Evolutionary conservation across 2,113 vertebrate species (phyloP), one percentile per base, ranked within the genome.

Genomic region (Paratilapia polleni): DNA sequence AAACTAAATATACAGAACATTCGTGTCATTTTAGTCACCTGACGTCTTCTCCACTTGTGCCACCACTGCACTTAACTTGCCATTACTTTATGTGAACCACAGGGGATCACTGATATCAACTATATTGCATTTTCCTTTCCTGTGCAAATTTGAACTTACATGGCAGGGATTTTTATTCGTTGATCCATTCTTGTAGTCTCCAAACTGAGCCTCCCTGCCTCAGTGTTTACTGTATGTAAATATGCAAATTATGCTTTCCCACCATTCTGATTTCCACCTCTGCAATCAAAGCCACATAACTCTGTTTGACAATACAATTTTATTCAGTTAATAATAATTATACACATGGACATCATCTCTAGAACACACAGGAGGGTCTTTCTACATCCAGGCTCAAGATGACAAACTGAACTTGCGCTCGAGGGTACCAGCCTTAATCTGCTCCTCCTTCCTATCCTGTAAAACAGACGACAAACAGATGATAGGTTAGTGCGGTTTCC

Each of bases 381-480:
- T 76, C 15, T 68, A 89, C 70, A 86, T n/a, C 8, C 1, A 60
- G 43, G 75, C 63, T 97, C 89, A 99, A 78, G 89, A 96, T 11
- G 93, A 81, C 19, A 98, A 26, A 22, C 15, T 90, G 86, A 94
- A 95, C 0, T 86, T 92, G 79, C 90, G 95, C 3, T 96, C 6
- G 14, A 90, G 58, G 89, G 96, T 97, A 87, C 98, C 97, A 81
- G 96, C 96, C 76, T 89, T 93, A 79, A 97, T 97, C 84, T 87
- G 85, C 89, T 85, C 96, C 91, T 97, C 96, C 83, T 89, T 97
- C 20, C 36, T 93, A 59, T 96, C 96, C 97, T 98, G 93, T 66
- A 94, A 92, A 78, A 54, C 36, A 94, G 57, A 94, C 1, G 31
- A 92, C 87, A 92, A 81, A 83, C 52, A 87, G 28, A 86, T 58